Evolutionary conservation across 2,888 invertebrate genomes (phyloP).

Genomic region (Strigamia maritima): DNA sequence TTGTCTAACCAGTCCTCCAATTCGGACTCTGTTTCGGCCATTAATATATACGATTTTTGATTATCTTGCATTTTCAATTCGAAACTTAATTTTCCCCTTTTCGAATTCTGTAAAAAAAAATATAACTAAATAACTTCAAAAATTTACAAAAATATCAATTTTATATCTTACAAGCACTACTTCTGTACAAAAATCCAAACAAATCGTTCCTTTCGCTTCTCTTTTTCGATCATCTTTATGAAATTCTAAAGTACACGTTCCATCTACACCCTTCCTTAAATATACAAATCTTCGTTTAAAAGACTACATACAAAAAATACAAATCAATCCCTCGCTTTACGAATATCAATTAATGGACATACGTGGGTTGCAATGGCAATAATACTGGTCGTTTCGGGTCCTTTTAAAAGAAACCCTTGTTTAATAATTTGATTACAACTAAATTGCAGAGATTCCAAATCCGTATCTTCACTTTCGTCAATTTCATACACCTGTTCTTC

Average conservation of each 20-base stretch:
- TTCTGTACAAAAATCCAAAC: slow-evolving; percentile 89
- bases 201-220: slow-evolving; percentile 86
- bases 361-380: slow-evolving; percentile 83
- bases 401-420: slow-evolving; percentile 86
- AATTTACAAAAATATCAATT: background rate
- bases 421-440: slow-evolving; percentile 63
- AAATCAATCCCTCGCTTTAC: background rate
- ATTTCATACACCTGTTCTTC: slow-evolving; percentile 84
- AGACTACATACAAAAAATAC: slow-evolving; percentile 56
- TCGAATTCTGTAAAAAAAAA: slow-evolving; percentile 62
- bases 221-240: slow-evolving; percentile 90
- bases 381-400: slow-evolving; percentile 84
- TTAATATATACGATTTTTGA: slow-evolving; percentile 79
- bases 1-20: slow-evolving; percentile 78
- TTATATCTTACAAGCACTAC: slow-evolving; percentile 67
- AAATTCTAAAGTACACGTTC: slow-evolving; percentile 83
- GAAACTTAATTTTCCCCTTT: slow-evolving; percentile 80
- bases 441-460: slow-evolving; percentile 56
- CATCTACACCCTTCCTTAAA: slow-evolving; percentile 84
- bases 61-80: slow-evolving; percentile 82
- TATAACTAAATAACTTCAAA: background rate
- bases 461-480: slow-evolving; percentile 78
- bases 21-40: slow-evolving; percentile 81
- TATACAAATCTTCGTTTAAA: slow-evolving; percentile 88
- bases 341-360: slow-evolving; percentile 37